These are phyloP conservation scores for Acleris cristana DNA, from an alignment of 2,888 invertebrate species.

Conservation along the genomic window DNA sequence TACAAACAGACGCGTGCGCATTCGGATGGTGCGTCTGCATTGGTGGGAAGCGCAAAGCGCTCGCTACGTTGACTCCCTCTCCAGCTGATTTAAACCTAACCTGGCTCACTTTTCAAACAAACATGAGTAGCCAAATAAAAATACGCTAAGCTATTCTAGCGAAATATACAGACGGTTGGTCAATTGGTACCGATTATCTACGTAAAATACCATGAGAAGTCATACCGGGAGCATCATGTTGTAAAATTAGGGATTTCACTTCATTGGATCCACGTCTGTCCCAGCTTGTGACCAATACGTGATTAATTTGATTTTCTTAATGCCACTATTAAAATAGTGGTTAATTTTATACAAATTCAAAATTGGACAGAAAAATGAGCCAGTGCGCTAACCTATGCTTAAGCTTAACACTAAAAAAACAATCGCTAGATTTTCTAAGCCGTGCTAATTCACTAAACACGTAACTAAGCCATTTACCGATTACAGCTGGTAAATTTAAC, in stretches of 20 bases:
- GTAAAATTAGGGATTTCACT: too few species aligned
- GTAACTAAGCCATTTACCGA: constrained; percentile 25
- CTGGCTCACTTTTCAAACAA: constrained; percentile 54
- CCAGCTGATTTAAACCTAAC: constrained; percentile 65
- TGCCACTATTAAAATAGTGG: too few species aligned
- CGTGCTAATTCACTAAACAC: constrained; percentile 38
- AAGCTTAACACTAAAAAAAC: constrained; percentile 53
- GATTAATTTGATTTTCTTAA: too few species aligned
- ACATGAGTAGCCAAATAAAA: background rate
- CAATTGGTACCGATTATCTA: too few species aligned
- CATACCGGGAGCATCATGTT: too few species aligned
- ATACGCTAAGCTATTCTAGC: background rate
- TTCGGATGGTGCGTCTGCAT: background rate
- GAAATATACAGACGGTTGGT: too few species aligned
- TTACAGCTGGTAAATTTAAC: constrained; percentile 26
- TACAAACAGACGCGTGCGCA: background rate
- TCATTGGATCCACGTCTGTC: too few species aligned
- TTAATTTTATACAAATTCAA: background rate
- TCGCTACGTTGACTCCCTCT: constrained; percentile 70
- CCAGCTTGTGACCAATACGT: too few species aligned
- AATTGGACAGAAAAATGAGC: constrained; percentile 51
- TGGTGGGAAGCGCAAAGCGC: constrained; percentile 37
- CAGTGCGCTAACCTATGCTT: constrained; percentile 51
- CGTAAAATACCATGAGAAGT: too few species aligned
- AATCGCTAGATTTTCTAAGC: constrained; percentile 49